Conservation (phyloP, 2,113 vertebrate species). For the Cnemophilus loriae region DNA sequence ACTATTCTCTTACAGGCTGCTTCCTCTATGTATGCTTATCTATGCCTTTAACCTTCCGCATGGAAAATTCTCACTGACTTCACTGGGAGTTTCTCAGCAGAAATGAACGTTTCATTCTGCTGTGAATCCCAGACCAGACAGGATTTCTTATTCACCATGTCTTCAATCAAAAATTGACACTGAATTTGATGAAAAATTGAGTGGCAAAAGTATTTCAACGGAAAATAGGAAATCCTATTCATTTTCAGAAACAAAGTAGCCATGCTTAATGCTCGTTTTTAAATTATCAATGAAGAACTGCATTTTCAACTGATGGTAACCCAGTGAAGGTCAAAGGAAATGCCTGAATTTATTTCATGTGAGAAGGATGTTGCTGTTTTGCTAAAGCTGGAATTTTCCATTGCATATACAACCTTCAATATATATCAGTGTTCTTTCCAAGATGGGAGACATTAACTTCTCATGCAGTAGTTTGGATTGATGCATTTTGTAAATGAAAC, state of each 20-base stretch:
- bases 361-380: not conserved
- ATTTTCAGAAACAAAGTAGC: not conserved
- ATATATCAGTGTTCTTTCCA: not conserved
- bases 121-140: not conserved
- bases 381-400: not conserved
- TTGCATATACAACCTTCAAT: not conserved
- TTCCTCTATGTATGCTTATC: not conserved
- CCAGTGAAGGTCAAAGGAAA: not conserved
- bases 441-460: not conserved
- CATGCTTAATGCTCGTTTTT: not conserved
- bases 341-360: not conserved
- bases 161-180: not conserved
- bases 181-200: not conserved
- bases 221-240: not conserved
- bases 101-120: not conserved
- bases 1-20: not conserved
- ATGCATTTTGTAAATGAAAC: not conserved
- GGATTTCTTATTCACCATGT: not conserved
- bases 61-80: not conserved
- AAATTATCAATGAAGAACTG: not conserved
- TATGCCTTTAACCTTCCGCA: not conserved
- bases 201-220: not conserved
- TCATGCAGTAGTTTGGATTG: not conserved
- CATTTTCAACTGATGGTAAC: not conserved
- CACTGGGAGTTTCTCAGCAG: not conserved